Conservation (phyloP, 2,113 vertebrate genomes). For the Motacilla alba region DNA sequence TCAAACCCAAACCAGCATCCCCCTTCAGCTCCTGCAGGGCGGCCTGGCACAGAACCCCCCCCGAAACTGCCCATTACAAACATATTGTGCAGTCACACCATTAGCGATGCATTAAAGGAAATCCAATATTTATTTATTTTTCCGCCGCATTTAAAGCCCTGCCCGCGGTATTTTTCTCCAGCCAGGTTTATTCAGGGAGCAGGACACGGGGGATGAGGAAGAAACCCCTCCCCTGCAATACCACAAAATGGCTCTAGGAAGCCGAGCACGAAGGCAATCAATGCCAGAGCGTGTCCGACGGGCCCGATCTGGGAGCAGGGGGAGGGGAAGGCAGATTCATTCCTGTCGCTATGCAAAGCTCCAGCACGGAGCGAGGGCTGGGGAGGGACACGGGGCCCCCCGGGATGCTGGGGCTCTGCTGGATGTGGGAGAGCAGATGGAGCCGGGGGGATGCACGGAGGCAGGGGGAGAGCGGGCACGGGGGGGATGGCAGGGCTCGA, state of each 20-base stretch:
- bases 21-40: background rate
- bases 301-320: background rate
- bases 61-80: background rate
- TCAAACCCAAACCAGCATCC: background rate
- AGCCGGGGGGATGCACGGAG: fast-evolving
- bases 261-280: background rate
- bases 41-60: background rate
- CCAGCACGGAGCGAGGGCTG: background rate
- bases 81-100: background rate
- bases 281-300: background rate
- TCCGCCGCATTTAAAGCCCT: background rate
- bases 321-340: background rate
- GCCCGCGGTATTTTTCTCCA: background rate
- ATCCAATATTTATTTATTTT: background rate
- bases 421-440: background rate
- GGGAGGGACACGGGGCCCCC: background rate
- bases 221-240: background rate
- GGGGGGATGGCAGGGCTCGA: background rate
- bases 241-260: conserved; percentile 33
- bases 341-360: background rate
- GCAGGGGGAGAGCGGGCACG: background rate
- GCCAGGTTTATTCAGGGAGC: background rate
- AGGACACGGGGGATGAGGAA: background rate
- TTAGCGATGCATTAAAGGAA: background rate
- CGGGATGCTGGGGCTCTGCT: background rate